Percentiles rank a stretch among this genome's conserved stretches.
Evolutionary conservation across 2,113 vertebrate species (phyloP).

Genomic region (Crotophaga sulcirostris): DNA sequence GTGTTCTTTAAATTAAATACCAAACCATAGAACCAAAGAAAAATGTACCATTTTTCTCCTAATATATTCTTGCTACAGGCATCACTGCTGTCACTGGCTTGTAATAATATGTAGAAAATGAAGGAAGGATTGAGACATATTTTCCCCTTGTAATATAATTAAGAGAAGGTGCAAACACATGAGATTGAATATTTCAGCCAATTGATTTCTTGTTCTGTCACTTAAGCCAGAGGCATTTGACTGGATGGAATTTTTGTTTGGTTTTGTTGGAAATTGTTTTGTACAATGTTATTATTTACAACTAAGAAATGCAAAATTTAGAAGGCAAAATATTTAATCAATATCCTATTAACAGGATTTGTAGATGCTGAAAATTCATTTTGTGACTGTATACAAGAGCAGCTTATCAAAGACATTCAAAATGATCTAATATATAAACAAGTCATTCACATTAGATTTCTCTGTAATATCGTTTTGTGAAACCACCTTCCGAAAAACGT

Average conservation of each 20-base stretch:
- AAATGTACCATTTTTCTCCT: neutral
- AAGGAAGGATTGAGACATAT: neutral
- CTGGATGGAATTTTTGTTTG: neutral
- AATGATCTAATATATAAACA: neutral
- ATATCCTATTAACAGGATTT: constrained; percentile 25
- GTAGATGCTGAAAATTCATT: neutral
- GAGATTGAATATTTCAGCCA: neutral
- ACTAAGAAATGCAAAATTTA: neutral
- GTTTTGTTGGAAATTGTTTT: neutral
- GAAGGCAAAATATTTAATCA: neutral
- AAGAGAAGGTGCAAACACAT: neutral
- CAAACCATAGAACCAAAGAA: neutral
- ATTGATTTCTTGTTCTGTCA: neutral
- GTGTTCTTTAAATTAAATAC: neutral
- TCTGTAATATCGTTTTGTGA: neutral
- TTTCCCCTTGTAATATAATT: constrained; percentile 7
- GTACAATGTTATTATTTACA: neutral
- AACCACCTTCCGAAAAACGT: neutral
- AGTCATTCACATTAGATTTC: neutral
- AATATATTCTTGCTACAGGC: neutral
- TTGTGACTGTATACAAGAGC: neutral
- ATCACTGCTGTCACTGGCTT: neutral
- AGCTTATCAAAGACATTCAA: neutral
- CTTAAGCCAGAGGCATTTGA: neutral
- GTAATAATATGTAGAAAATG: neutral